Evolutionary conservation across 2,113 vertebrate genomes (phyloP).

Genomic region (Entomyzon cyanotis): DNA sequence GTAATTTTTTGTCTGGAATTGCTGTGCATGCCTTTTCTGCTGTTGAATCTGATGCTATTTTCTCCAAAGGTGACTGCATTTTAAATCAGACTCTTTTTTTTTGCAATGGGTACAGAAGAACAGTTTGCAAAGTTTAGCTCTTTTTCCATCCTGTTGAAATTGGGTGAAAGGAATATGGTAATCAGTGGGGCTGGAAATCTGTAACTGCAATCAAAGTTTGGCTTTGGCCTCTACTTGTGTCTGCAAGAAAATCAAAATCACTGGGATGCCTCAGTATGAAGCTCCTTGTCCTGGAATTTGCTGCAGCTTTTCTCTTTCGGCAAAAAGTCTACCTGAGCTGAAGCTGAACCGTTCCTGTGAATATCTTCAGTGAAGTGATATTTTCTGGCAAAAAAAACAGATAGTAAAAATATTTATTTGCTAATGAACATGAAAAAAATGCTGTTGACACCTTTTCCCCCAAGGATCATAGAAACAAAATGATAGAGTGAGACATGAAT

Average conservation of each 20-base stretch:
- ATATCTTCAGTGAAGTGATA: background rate
- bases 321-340: background rate
- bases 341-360: background rate
- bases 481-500: background rate
- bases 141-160: background rate
- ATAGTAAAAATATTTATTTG: background rate
- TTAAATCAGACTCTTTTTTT: background rate
- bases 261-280: background rate
- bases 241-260: background rate
- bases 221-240: background rate
- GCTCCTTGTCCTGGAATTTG: background rate
- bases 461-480: background rate
- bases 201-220: background rate
- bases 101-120: background rate
- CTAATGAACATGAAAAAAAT: background rate
- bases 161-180: background rate
- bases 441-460: background rate
- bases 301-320: background rate
- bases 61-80: background rate
- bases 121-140: background rate
- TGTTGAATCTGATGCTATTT: background rate
- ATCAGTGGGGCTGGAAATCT: background rate
- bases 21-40: background rate
- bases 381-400: background rate
- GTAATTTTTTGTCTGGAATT: background rate